Evolutionary conservation across 1,140 invertebrate species (phyloP).

Genomic region (Habropoda laboriosa): DNA sequence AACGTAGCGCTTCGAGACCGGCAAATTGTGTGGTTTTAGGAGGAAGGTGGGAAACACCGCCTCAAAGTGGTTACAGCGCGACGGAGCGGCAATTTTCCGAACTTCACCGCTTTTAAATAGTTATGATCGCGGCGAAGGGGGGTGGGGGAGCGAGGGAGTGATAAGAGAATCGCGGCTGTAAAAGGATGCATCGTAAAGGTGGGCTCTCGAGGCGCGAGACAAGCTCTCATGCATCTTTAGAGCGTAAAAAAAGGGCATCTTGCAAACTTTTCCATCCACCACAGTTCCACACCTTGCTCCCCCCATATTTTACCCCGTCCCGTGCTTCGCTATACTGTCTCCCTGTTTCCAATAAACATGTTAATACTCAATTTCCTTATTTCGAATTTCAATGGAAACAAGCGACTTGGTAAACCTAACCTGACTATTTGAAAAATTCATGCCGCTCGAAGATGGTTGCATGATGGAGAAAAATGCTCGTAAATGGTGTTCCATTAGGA

Average conservation of each 20-base stretch:
- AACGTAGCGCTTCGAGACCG: background rate
- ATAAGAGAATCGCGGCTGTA: slow-evolving; percentile 36
- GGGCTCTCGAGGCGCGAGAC: slow-evolving; percentile 11
- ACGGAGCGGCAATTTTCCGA: slow-evolving; percentile 27
- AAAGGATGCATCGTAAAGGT: slow-evolving; percentile 21
- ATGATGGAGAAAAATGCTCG: no score
- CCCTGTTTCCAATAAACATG: slow-evolving; percentile 24
- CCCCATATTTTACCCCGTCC: slow-evolving; percentile 19
- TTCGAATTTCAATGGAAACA: background rate
- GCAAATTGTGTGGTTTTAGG: background rate
- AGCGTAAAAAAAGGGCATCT: background rate
- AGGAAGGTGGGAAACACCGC: background rate
- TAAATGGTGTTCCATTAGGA: no score
- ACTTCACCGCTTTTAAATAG: slow-evolving; percentile 33
- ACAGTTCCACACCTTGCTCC: background rate
- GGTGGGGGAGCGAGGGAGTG: background rate
- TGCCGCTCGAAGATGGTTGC: background rate
- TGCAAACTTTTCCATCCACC: slow-evolving; percentile 34
- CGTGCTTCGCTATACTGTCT: background rate
- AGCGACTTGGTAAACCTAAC: background rate
- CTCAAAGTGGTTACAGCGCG: slow-evolving; percentile 6
- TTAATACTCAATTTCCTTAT: slow-evolving; percentile 38
- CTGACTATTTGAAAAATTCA: background rate
- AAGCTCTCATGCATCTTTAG: slow-evolving; percentile 22
- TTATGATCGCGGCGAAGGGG: slow-evolving; percentile 10